Base-by-base conservation (phyloP, 2,888 invertebrate species). In the Brenthis hecate region DNA sequence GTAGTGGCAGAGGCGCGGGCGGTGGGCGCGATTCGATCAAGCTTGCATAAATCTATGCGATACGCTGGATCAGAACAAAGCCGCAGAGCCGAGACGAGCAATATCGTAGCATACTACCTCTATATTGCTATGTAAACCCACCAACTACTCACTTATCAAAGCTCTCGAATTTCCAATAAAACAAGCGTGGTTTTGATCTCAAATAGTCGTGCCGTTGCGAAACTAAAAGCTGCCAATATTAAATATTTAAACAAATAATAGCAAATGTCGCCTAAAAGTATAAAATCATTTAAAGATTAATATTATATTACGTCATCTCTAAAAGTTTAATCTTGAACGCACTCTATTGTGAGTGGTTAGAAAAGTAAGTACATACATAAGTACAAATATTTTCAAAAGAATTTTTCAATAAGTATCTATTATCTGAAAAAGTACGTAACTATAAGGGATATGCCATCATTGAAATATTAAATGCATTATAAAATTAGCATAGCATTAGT, bases 31-130 rank as follows among this genome's bases (percentile, higher is more conserved):
- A 64, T 65, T 89, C 87, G 88, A 91, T 90, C 88, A 89, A 84
- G 88, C 91, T 84, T 89, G 89, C 87, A 90, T 89, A 89, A 91
- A 91, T 91, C 89, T 89, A 91, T 89, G 86, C 87, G 89, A 89
- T 90, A 89, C 87, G 88, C 83, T 82, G 64, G 85, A 85, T 87
- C 85, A 84, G 87, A 88, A 91, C 90, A 91, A 91, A 91, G 91
- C 89, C 90, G 85, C 88, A 76, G 83, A 83, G 78, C 69, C 78
- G 80, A 84, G 85, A 82, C 73, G 68, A 71, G 75, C 75, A 72
- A 75, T 74, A 74, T 74, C 72, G 63, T 57, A 65, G 67, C 71
- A 64, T 68, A 43, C 66, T 61, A 66, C 65, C 69, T 55, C 65
- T 56, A 66, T 66, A 68, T 65, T 63, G 54, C 57, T 54, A 36